Conservation (phyloP, 2,797 vertebrate species). For the Serranus cabrilla region DNA sequence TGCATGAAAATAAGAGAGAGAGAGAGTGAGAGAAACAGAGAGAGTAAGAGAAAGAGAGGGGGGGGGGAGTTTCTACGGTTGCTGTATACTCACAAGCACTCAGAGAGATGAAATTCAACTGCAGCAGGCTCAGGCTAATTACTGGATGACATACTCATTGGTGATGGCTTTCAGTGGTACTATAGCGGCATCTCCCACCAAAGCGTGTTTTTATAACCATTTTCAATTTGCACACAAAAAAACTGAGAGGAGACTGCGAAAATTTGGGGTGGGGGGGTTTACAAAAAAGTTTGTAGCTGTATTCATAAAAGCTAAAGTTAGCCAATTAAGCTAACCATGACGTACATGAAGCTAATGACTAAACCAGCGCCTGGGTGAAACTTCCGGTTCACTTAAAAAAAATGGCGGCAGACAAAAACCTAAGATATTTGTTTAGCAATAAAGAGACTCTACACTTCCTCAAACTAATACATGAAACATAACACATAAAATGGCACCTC, state of each 20-base stretch:
- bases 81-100: slow-evolving; percentile 5
- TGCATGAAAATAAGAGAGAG: background rate
- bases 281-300: too few species aligned
- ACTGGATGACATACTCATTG: background rate
- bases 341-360: too few species aligned
- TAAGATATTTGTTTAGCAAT: background rate
- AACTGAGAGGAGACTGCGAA: background rate
- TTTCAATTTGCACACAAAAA: background rate
- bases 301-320: background rate
- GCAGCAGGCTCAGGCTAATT: slow-evolving; percentile 31
- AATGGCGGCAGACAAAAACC: background rate
- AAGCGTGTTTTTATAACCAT: background rate
- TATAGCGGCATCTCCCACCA: background rate
- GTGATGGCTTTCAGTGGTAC: background rate
- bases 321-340: background rate
- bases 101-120: background rate
- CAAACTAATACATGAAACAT: background rate
- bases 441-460: background rate
- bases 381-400: background rate
- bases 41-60: background rate
- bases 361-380: background rate
- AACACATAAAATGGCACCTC: background rate
- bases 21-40: background rate
- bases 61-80: background rate
- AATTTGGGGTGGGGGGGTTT: too few species aligned